These are phyloP conservation scores for Lordiphosa andalusiaca DNA, from an alignment of 2,888 invertebrate genomes.

Conservation along the genomic window DNA sequence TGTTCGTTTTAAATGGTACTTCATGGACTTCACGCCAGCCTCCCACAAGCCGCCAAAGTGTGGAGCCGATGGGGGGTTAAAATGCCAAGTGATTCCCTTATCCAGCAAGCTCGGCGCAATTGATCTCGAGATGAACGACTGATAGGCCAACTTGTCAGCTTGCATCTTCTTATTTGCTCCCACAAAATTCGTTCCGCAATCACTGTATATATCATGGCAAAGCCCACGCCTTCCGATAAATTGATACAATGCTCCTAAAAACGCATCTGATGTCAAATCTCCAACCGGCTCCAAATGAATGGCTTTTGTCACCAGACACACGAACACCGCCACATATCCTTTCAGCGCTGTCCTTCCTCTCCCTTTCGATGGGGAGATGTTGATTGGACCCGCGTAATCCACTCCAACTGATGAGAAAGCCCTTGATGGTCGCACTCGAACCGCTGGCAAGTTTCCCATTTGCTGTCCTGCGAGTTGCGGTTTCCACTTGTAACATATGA, in stretches of 20 bases:
- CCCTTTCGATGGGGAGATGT: background rate
- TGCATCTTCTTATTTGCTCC: background rate
- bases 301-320: background rate
- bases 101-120: background rate
- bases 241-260: background rate
- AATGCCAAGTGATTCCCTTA: conserved; percentile 5
- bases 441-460: background rate
- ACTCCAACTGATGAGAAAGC: background rate
- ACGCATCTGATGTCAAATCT: conserved; percentile 1
- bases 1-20: no score
- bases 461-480: no score
- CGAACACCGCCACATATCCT: background rate
- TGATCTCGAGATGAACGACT: no score
- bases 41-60: background rate
- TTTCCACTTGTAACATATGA: no score
- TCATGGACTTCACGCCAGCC: no score
- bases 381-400: no score
- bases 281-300: conserved; percentile 1
- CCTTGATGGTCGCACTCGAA: background rate
- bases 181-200: no score
- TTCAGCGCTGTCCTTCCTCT: background rate
- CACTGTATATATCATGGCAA: no score
- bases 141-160: background rate
- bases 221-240: background rate
- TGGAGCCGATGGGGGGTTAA: conserved; percentile 5